phyloP scores from a whole-genome alignment of 2,888 invertebrate genomes.

The Stenotaenia linearis region DNA sequence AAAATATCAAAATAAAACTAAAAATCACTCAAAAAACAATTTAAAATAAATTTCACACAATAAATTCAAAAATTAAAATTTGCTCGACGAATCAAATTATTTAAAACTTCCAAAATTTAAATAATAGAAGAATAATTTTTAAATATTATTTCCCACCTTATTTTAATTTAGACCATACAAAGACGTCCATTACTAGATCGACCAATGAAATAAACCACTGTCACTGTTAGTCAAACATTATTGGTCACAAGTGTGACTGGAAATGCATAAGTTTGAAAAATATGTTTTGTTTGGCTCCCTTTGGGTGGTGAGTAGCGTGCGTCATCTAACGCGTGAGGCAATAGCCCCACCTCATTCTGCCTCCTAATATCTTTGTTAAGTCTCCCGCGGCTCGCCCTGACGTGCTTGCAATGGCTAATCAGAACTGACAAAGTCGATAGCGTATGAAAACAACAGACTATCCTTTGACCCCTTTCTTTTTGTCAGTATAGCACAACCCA shows the following conservation, averaged over 20 bases:
- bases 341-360: constrained; percentile 13
- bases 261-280: constrained; percentile 28
- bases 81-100: too few relatives aligned
- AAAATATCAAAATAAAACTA: background rate
- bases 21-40: background rate
- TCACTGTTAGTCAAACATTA: background rate
- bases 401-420: constrained; percentile 14
- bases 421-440: constrained; percentile 9
- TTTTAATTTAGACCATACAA: background rate
- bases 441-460: constrained; percentile 11
- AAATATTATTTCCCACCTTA: background rate
- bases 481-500: background rate
- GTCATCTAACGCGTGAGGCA: background rate
- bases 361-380: constrained; percentile 17
- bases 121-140: background rate
- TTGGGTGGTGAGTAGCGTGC: background rate
- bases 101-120: too few relatives aligned
- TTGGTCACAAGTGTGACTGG: background rate
- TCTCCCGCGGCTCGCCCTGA: background rate
- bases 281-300: constrained; percentile 16
- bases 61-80: too few relatives aligned
- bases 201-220: constrained; percentile 6
- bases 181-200: background rate
- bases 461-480: background rate
- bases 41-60: too few relatives aligned